phyloP scores from a whole-genome alignment of 2,797 vertebrate genomes.

The Labeo calbasu region DNA sequence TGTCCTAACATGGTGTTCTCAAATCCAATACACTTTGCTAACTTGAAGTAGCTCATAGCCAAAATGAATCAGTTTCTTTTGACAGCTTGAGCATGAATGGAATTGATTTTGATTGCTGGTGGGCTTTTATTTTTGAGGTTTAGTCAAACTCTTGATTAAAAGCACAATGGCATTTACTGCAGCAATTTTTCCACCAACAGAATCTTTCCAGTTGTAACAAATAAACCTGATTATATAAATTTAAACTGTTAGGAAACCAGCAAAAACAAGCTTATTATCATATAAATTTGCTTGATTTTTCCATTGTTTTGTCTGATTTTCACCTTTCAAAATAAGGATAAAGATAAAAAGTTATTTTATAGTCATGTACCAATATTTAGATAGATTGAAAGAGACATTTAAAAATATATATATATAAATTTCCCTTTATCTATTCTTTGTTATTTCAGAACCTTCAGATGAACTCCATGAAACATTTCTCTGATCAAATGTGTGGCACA shows the following conservation, averaged over 20 bases:
- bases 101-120: background rate
- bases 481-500: background rate
- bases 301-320: background rate
- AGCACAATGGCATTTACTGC: background rate
- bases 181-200: background rate
- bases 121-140: background rate
- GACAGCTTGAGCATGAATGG: background rate
- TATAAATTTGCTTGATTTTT: background rate
- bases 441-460: background rate
- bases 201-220: slow-evolving; percentile 3
- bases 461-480: background rate
- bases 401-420: background rate
- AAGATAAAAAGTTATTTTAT: background rate
- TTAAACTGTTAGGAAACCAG: background rate
- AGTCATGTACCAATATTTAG: background rate
- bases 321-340: background rate
- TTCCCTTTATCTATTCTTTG: background rate
- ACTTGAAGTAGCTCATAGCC: background rate
- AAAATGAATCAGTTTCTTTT: background rate
- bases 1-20: background rate
- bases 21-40: background rate
- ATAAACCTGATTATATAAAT: background rate
- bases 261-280: background rate
- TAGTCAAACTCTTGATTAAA: background rate
- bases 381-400: background rate